Conservation (phyloP, 2,113 vertebrate species). For the Corythaixoides concolor region DNA sequence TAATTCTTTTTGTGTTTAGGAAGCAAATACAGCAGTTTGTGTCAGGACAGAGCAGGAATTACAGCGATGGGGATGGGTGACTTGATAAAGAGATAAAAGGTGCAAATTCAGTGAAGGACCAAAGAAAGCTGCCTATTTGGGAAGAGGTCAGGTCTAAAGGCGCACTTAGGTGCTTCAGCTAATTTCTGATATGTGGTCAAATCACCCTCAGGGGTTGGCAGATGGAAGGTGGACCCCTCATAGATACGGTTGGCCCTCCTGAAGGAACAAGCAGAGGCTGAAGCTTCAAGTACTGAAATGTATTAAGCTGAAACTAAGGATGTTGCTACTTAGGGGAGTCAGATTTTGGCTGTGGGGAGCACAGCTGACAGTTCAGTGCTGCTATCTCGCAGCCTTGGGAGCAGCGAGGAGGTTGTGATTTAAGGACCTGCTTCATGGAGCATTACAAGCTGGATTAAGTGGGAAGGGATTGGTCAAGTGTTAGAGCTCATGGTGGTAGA, state of each 20-base stretch:
- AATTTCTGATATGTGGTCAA: neutral
- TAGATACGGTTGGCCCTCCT: neutral
- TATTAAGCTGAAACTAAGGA: neutral
- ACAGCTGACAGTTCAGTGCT: neutral
- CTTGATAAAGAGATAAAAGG: neutral
- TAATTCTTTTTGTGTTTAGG: neutral
- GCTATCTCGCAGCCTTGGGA: neutral
- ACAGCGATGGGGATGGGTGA: neutral
- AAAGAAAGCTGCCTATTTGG: neutral
- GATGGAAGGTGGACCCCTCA: neutral
- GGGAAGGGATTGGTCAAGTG: neutral
- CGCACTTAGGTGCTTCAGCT: neutral
- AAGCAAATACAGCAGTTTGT: neutral
- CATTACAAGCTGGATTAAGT: neutral
- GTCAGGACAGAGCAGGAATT: neutral
- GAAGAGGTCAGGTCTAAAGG: neutral
- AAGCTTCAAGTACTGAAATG: neutral
- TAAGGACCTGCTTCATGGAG: neutral
- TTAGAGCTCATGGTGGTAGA: neutral
- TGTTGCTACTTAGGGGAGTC: rapidly evolving
- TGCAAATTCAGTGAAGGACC: neutral
- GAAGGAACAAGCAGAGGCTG: neutral
- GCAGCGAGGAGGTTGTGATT: rapidly evolving
- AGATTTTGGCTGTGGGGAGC: neutral
- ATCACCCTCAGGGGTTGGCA: neutral